phyloP scores from a whole-genome alignment of 2,113 vertebrate genomes.

The Theristicus caerulescens region DNA sequence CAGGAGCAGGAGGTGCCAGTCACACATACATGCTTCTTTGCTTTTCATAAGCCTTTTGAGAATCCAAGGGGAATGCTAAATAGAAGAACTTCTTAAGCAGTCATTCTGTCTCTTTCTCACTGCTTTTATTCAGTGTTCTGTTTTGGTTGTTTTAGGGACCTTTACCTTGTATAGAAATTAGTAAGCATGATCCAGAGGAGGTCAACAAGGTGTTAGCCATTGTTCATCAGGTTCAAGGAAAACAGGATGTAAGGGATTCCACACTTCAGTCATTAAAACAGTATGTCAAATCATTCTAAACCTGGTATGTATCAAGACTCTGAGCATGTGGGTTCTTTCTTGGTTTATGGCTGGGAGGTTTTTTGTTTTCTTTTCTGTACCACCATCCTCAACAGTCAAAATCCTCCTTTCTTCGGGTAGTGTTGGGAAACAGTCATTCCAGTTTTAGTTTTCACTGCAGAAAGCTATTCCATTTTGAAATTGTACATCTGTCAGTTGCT shows the following conservation, averaged over 20 bases:
- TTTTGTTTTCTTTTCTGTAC: not conserved
- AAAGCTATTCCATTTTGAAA: not conserved
- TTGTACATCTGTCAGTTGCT: not conserved
- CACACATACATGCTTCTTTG: not conserved
- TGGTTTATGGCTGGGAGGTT: not conserved
- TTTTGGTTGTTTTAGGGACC: not conserved
- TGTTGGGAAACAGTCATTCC: not conserved
- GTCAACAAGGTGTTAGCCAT: not conserved
- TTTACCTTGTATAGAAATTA: not conserved
- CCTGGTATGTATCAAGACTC: not conserved
- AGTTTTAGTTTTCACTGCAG: not conserved
- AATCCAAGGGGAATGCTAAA: not conserved
- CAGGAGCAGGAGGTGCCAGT: not conserved
- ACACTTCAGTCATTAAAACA: not conserved
- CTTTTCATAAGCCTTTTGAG: not conserved
- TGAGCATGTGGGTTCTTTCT: not conserved
- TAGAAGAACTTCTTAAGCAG: not conserved
- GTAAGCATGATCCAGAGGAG: not conserved
- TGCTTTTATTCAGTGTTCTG: not conserved
- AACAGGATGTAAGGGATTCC: not conserved
- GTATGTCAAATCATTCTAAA: not conserved
- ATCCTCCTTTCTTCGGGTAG: not conserved
- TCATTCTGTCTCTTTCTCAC: not conserved
- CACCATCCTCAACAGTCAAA: not conserved
- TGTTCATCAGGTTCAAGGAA: not conserved